Conservation (phyloP, 1,140 invertebrate species). For the Pomacea maculata region DNA sequence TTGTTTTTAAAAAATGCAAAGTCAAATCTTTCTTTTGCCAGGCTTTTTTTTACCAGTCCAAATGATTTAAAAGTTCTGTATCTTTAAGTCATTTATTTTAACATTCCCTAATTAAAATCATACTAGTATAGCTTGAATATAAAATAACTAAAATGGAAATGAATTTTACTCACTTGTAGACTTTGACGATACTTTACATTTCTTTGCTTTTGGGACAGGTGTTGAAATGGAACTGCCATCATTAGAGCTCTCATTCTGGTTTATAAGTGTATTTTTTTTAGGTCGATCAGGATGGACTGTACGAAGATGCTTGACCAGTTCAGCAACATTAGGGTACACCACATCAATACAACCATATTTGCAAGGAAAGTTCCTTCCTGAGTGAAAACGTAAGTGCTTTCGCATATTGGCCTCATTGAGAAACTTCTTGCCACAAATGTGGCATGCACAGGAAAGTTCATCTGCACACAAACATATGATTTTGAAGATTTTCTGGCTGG, state of each 20-base stretch:
- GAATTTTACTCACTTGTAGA: too few relatives aligned
- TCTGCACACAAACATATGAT: constrained; percentile 30
- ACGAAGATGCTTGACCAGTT: constrained; percentile 41
- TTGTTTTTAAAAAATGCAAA: too few relatives aligned
- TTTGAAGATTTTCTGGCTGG: too few relatives aligned
- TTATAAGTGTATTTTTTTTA: background rate
- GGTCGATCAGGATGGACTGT: constrained; percentile 37
- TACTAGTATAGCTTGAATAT: too few relatives aligned
- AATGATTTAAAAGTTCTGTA: too few relatives aligned
- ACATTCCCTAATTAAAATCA: too few relatives aligned
- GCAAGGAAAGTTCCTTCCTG: constrained; percentile 42
- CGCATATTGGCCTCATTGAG: constrained; percentile 43
- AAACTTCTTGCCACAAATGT: constrained; percentile 46
- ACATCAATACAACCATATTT: constrained; percentile 37
- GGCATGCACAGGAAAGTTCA: constrained; percentile 38
- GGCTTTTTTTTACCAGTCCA: too few relatives aligned
- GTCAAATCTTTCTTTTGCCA: too few relatives aligned
- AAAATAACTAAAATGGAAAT: too few relatives aligned
- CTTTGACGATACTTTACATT: too few relatives aligned
- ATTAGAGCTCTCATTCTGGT: background rate
- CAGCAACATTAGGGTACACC: constrained; percentile 37
- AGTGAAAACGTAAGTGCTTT: constrained; percentile 48
- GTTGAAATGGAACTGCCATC: background rate
- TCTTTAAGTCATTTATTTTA: too few relatives aligned
- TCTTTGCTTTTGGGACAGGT: too few relatives aligned